Evolutionary conservation across 2,113 vertebrate genomes (phyloP).

Genomic region (Rhombomys opimus): DNA sequence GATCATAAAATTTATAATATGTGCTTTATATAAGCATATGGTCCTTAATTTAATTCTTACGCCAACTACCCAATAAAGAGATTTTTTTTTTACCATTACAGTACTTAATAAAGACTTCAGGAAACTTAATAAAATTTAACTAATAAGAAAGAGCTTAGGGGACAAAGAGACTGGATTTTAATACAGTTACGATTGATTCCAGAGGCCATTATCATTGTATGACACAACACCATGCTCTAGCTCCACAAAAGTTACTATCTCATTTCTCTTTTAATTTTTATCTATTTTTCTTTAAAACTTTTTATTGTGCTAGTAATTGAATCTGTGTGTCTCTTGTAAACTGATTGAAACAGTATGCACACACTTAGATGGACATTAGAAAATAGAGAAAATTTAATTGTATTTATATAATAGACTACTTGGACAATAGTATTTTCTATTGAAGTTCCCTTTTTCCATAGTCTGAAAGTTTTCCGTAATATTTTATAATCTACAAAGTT

Average conservation of each 20-base stretch:
- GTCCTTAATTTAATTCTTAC: conserved; percentile 29
- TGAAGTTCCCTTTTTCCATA: background rate
- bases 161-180: background rate
- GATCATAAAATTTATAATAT: background rate
- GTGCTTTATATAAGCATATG: background rate
- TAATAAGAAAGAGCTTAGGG: background rate
- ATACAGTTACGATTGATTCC: background rate
- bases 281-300: conserved; percentile 28
- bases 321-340: background rate
- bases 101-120: background rate
- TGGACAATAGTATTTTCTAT: background rate
- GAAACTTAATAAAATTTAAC: conserved; percentile 2
- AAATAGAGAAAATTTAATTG: background rate
- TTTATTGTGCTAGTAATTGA: background rate
- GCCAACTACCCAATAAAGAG: background rate
- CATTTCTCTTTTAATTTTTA: conserved; percentile 39
- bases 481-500: conserved; percentile 1
- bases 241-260: background rate
- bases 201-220: background rate
- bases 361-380: background rate
- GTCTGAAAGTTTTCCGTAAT: background rate
- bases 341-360: background rate
- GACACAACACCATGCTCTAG: background rate
- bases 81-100: background rate
- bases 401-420: background rate